These are phyloP conservation scores for Podarcis cretensis DNA, from an alignment of 2,113 vertebrate species.

Conservation along the genomic window DNA sequence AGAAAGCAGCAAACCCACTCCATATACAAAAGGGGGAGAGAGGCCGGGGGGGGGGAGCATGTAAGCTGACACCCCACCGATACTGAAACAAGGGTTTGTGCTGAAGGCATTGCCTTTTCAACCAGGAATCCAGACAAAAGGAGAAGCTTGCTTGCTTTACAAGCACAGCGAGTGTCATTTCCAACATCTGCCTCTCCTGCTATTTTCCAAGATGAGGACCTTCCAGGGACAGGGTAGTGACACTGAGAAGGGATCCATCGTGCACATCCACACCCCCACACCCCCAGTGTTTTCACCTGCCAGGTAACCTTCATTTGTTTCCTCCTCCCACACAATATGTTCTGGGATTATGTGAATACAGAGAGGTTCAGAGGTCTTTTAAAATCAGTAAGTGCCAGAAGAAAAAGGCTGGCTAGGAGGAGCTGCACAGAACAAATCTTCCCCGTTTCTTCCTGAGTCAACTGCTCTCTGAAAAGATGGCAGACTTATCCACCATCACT, in stretches of 20 bases:
- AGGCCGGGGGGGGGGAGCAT: too few species aligned
- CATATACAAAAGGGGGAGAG: not conserved
- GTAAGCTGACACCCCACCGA: too few species aligned
- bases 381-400: too few species aligned
- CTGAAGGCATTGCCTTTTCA: not conserved
- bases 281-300: too few species aligned
- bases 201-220: conserved; percentile 34
- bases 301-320: too few species aligned
- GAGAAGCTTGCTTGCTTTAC: conserved; percentile 48
- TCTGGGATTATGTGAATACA: too few species aligned
- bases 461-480: not conserved
- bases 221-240: conserved; percentile 26
- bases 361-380: too few species aligned
- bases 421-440: too few species aligned
- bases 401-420: too few species aligned
- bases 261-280: conserved; percentile 24
- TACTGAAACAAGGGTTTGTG: not conserved
- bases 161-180: not conserved
- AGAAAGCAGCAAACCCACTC: not conserved
- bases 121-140: conserved; percentile 42
- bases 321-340: too few species aligned
- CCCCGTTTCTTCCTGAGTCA: not conserved
- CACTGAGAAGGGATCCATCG: conserved; percentile 20
- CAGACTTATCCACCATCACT: not conserved
- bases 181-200: conserved; percentile 39